Evolutionary conservation across 2,113 vertebrate species (phyloP), one percentile per base, ranked within the genome.

Genomic region (Plectropomus leopardus): DNA sequence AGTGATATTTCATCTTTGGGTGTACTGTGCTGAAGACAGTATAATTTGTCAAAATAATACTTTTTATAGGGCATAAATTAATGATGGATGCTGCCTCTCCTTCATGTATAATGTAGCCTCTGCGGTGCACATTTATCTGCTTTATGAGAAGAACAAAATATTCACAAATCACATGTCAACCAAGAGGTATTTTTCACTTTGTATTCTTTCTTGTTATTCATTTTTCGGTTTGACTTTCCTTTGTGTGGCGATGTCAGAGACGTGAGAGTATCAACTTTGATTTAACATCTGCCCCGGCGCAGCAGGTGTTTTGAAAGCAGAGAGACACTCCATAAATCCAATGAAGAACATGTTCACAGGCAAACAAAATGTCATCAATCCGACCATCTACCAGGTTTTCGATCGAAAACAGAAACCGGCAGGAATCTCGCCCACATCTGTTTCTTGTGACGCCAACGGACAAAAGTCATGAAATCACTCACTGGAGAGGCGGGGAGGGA

Each of bases 391-490:
- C 84, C 64, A 85, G 82, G 75, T 81, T 85, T 83, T 89, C 84
- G 66, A 93, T 87, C 86, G 34, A 89, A 93, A 93, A 87, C 86
- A 92, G 89, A 92, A 94, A 91, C 83, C 81, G 81, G 76, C 84
- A 91, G 84, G 89, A 92, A 87, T 92, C 88, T 85, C 51, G 58
- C 75, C 77, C 89, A 95, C 94, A 95, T 95, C 94, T 94, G 92
- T 93, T 94, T 94, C 90, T 85, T 91, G 93, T 94, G 93, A 92
- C 85, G 70, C 79, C 69, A 81, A 76, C 40, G 68, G 88, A 94
- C 90, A 88, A 94, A 92, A 92, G 86, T 94, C 89, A 93, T 95
- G 89, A 93, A 94, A 93, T 94, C 93, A 93, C 90, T 90, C 84
- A 73, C 75, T 48, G 54, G 87, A 59, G 81, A 86, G 83, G 74